Percentiles rank a stretch among this genome's conserved stretches.
phyloP scores from a whole-genome alignment of 2,888 invertebrate genomes.

The Charanyca ferruginea region DNA sequence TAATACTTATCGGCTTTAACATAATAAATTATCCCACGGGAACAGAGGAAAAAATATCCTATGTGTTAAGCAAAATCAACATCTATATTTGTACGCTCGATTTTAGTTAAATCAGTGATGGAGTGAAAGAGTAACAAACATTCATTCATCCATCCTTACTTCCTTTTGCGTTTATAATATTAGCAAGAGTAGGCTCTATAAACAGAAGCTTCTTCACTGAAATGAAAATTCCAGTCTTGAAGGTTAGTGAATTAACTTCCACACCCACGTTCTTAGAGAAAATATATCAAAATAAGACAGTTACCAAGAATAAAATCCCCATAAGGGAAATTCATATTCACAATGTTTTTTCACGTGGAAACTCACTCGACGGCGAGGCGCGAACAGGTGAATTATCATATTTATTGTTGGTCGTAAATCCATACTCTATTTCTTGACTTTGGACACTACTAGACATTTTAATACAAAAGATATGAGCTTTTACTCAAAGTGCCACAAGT shows the following conservation, averaged over 20 bases:
- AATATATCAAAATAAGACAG: slow-evolving; percentile 52
- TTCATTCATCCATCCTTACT: no score
- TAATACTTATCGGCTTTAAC: no score
- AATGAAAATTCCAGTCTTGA: slow-evolving; percentile 11
- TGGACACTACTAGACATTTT: slow-evolving; percentile 16
- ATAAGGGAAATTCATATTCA: slow-evolving; percentile 67
- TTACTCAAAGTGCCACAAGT: slow-evolving; percentile 11
- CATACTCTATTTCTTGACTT: slow-evolving; percentile 54
- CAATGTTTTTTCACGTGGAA: slow-evolving; percentile 65
- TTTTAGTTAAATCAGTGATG: no score
- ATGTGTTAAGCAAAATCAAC: no score
- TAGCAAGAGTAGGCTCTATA: no score
- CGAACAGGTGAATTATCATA: slow-evolving; percentile 74
- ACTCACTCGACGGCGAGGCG: slow-evolving; percentile 64
- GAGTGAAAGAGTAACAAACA: no score
- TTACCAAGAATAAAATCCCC: slow-evolving; percentile 61
- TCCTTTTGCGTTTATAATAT: no score
- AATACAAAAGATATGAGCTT: slow-evolving; percentile 36
- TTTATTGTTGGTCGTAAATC: slow-evolving; percentile 71
- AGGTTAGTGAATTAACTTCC: slow-evolving; percentile 13
- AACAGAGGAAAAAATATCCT: no score
- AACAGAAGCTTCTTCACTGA: not conserved
- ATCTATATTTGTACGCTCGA: no score
- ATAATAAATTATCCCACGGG: no score
- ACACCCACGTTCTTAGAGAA: slow-evolving; percentile 26